These are phyloP conservation scores for Esox masquinongy DNA, from an alignment of 2,797 vertebrate species.

Conservation along the genomic window DNA sequence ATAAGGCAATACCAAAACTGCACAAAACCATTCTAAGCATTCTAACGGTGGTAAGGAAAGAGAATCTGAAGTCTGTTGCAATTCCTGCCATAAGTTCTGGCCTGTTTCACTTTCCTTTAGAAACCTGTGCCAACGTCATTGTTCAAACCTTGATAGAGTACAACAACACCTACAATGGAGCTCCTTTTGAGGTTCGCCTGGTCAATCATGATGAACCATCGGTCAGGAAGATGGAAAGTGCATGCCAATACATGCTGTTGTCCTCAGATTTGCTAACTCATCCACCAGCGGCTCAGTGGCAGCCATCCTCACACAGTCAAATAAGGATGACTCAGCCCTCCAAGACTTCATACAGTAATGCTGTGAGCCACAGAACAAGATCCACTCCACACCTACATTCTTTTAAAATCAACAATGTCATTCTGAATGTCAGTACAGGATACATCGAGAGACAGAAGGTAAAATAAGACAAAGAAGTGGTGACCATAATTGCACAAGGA, in stretches of 20 bases:
- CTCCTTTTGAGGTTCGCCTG: constrained; percentile 70
- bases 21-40: constrained; percentile 45
- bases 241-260: constrained; percentile 57
- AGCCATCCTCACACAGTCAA: background rate
- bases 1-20: accelerated
- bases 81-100: constrained; percentile 93
- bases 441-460: constrained; percentile 74
- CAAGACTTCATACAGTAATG: background rate
- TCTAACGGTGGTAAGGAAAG: constrained; percentile 4
- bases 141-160: constrained; percentile 59
- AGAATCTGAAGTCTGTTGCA: constrained; percentile 71
- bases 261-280: background rate
- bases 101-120: constrained; percentile 79
- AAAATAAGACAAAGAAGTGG: constrained; percentile 16
- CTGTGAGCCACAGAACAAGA: background rate
- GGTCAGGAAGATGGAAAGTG: constrained; percentile 75
- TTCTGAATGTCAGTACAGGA: constrained; percentile 62
- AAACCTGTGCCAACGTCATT: constrained; percentile 74
- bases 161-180: background rate
- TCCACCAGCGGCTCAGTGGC: background rate
- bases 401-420: constrained; percentile 26
- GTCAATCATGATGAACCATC: constrained; percentile 80
- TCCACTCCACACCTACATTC: background rate
- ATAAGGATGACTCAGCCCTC: background rate
- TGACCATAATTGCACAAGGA: background rate